Evolutionary conservation across 2,797 vertebrate species (phyloP).

Genomic region (Coilia nasus): DNA sequence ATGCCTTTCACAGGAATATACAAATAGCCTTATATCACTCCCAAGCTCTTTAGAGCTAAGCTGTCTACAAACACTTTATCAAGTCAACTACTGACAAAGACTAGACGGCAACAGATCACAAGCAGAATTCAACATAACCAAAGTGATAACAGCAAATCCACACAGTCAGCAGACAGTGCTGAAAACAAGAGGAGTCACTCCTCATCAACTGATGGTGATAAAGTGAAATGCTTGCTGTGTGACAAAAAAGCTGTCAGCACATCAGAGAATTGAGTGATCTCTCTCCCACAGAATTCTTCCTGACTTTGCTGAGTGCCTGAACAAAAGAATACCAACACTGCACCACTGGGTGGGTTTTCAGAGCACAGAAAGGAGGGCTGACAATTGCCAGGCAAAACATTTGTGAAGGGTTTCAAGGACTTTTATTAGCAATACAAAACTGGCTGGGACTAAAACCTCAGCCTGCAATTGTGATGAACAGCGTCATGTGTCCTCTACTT

Average conservation of each 20-base stretch:
- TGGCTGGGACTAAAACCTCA: neutral
- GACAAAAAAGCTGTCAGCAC: constrained; percentile 3
- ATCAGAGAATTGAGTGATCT: neutral
- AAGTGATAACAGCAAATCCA: neutral
- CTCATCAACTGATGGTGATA: neutral
- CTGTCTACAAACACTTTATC: no score
- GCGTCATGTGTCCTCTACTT: neutral
- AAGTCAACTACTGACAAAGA: no score
- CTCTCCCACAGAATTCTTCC: neutral
- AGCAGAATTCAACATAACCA: neutral
- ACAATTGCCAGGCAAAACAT: constrained; percentile 17
- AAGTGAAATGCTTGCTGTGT: neutral
- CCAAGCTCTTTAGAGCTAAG: neutral
- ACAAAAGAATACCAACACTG: neutral
- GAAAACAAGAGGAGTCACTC: neutral
- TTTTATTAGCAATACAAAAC: constrained; percentile 5
- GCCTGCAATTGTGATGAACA: neutral
- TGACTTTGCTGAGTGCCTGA: neutral
- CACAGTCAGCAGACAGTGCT: neutral
- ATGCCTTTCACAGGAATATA: neutral
- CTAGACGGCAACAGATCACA: neutral
- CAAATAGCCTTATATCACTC: neutral
- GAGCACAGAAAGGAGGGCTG: neutral
- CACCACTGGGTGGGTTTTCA: neutral
- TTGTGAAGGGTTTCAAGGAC: constrained; percentile 18